phyloP scores from a whole-genome alignment of 2,797 vertebrate genomes.

The Girardinus metallicus region DNA sequence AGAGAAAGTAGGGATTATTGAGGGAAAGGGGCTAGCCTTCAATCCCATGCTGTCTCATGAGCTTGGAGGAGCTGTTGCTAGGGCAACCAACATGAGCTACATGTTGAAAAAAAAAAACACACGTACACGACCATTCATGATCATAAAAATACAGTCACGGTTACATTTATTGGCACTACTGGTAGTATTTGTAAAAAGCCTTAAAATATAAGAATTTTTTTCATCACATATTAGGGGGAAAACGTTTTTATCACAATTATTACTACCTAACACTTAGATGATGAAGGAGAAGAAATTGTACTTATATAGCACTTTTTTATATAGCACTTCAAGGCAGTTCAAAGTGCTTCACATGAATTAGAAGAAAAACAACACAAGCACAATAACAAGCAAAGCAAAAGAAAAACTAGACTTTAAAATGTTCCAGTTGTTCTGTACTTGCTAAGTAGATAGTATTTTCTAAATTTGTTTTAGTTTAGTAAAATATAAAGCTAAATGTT shows the following conservation, averaged over 20 bases:
- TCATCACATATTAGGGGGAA: not conserved
- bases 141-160: slow-evolving; percentile 14
- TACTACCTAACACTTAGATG: not conserved
- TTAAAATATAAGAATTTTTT: not conserved
- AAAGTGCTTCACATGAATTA: too few species aligned
- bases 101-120: slow-evolving; percentile 23
- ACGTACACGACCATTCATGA: slow-evolving; percentile 37
- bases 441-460: too few species aligned
- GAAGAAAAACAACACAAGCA: too few species aligned
- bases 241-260: not conserved
- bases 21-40: slow-evolving; percentile 52
- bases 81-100: slow-evolving; percentile 73
- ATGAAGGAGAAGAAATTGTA: not conserved
- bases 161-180: not conserved
- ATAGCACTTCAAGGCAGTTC: too few species aligned
- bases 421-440: too few species aligned
- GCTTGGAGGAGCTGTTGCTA: slow-evolving; percentile 72
- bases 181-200: not conserved
- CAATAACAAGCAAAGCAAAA: too few species aligned
- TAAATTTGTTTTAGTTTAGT: too few species aligned
- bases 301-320: too few species aligned
- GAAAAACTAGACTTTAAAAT: too few species aligned
- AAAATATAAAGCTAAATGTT: too few species aligned
- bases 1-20: slow-evolving; percentile 54
- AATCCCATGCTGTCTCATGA: slow-evolving; percentile 58